A percentile compares a stretch with the other conserved stretches of the same genome.
Evolutionary conservation across 2,797 vertebrate genomes (phyloP).

Genomic region (Chloroceryle inda): DNA sequence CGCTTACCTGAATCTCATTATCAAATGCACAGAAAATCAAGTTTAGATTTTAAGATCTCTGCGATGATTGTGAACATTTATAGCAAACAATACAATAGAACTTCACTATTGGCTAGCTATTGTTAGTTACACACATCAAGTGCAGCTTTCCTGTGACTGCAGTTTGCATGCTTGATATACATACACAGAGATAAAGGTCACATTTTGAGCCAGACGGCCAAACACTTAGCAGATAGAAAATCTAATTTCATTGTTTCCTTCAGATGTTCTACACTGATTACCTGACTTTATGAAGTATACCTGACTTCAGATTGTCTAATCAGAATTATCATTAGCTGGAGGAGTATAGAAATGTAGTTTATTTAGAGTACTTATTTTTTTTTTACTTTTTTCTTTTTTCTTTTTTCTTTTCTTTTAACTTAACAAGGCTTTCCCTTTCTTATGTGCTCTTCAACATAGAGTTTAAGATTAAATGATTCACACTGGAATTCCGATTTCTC

Average conservation of each 20-base stretch:
- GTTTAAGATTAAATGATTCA: conserved; percentile 19
- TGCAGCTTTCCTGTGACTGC: background rate
- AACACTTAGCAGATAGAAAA: background rate
- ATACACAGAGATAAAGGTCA: background rate
- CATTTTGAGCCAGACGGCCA: background rate
- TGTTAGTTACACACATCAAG: background rate
- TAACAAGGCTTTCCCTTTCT: background rate
- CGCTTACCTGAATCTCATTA: background rate
- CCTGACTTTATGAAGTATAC: background rate
- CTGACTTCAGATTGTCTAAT: background rate
- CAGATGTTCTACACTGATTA: background rate
- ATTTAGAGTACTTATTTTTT: background rate
- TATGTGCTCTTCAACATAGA: background rate
- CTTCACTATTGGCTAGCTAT: background rate
- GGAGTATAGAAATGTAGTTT: background rate
- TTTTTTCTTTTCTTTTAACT: background rate
- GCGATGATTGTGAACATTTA: background rate
- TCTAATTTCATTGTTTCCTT: background rate
- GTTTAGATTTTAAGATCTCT: background rate
- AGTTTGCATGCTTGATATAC: background rate
- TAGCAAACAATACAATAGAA: background rate
- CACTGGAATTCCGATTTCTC: conserved; percentile 21
- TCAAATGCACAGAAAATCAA: background rate
- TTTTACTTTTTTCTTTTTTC: background rate
- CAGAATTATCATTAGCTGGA: background rate